These are phyloP conservation scores for Dermatophagoides farinae DNA, from an alignment of 1,140 invertebrate species.

Conservation along the genomic window DNA sequence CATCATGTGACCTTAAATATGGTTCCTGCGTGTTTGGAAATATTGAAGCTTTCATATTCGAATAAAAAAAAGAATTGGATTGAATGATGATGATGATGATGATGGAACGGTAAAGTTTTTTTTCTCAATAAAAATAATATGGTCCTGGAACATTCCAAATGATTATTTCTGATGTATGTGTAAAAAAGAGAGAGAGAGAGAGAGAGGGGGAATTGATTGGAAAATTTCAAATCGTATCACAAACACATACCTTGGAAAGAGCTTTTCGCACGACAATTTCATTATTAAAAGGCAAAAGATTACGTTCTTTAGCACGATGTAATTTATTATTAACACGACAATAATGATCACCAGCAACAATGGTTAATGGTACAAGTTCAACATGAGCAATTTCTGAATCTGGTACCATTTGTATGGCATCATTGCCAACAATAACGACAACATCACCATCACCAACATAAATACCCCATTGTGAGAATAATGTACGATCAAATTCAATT, in stretches of 20 bases:
- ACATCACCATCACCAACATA: constrained; percentile 23
- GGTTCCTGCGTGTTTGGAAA: no score
- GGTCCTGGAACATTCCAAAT: no score
- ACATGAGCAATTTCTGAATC: constrained; percentile 17
- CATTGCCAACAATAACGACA: constrained; percentile 19
- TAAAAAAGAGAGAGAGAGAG: background rate
- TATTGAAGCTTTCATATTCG: no score
- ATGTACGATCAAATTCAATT: constrained; percentile 22
- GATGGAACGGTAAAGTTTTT: no score
- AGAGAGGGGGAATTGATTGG: no score
- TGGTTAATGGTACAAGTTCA: constrained; percentile 13
- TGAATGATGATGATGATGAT: no score
- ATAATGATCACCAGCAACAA: constrained; percentile 19
- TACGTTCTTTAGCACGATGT: constrained; percentile 20
- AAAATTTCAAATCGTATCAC: no score
- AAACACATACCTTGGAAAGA: constrained; percentile 14
- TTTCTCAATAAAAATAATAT: no score
- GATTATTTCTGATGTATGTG: no score
- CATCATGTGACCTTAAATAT: no score
- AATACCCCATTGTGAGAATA: constrained; percentile 24
- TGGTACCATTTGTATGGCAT: constrained; percentile 18
- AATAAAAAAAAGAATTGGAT: no score
- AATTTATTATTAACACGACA: constrained; percentile 24
- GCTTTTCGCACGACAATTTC: constrained; percentile 20
- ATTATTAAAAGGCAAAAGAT: constrained; percentile 17